Conservation (phyloP, 2,888 invertebrate species). For the Trisateles emortualis region DNA sequence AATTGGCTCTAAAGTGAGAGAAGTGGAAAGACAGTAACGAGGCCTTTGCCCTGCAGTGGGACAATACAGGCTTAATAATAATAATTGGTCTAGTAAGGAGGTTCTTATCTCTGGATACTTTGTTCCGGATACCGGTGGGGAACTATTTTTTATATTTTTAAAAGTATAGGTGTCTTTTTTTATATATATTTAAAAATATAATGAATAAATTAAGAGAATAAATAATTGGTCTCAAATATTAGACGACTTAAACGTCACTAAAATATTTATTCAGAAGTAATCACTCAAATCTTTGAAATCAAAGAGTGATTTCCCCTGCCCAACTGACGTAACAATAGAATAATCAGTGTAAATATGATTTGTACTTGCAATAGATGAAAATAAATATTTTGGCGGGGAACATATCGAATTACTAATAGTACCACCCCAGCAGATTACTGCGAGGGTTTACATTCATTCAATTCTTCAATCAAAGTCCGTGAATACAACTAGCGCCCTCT, state of each 20-base stretch:
- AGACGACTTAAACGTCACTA: neutral
- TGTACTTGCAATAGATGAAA: conserved; percentile 51
- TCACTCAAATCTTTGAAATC: conserved; percentile 14
- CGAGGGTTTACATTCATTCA: conserved; percentile 27
- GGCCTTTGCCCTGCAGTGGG: no score
- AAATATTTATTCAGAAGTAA: conserved; percentile 2
- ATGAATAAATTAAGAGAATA: no score
- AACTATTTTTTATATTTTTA: no score
- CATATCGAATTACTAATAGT: conserved; percentile 57
- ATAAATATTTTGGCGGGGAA: conserved; percentile 50
- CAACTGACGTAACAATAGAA: conserved; percentile 52
- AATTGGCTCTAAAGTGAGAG: no score
- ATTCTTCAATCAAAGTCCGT: conserved; percentile 13
- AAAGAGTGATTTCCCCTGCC: conserved; percentile 25
- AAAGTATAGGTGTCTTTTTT: no score
- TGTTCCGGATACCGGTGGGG: no score
- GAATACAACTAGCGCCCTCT: conserved; percentile 1
- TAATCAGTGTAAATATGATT: conserved; percentile 62
- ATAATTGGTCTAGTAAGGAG: no score
- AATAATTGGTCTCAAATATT: no score
- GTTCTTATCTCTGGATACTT: no score
- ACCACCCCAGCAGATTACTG: conserved; percentile 20
- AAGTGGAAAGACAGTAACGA: no score
- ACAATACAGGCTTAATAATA: no score
- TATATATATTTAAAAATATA: no score